These are phyloP conservation scores for Drosophila orosa DNA, from an alignment of 1,140 invertebrate genomes.

Conservation along the genomic window DNA sequence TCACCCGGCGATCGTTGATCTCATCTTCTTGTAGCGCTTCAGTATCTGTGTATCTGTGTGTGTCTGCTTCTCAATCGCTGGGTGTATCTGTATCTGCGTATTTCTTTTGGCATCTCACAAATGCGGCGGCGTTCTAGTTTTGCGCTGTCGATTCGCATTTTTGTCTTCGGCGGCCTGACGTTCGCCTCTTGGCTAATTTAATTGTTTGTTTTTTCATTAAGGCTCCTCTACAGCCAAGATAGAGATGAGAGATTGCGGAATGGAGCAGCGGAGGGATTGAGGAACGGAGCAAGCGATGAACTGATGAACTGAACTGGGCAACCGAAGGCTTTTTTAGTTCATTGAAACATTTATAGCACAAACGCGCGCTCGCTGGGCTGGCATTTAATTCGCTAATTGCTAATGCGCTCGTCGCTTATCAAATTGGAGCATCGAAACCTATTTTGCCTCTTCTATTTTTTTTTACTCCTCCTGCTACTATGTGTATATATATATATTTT, in stretches of 20 bases:
- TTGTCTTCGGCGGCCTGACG: conserved; percentile 48
- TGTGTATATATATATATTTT: conserved; percentile 23
- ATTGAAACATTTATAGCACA: conserved; percentile 79
- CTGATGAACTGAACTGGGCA: conserved; percentile 13
- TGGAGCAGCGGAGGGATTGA: conserved; percentile 12
- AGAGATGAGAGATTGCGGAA: conserved; percentile 28
- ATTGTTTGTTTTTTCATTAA: conserved; percentile 80
- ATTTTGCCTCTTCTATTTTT: conserved; percentile 45
- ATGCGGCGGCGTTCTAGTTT: conserved; percentile 77
- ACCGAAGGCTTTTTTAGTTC: conserved; percentile 69
- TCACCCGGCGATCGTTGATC: conserved; percentile 68
- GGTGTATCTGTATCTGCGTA: conserved; percentile 37
- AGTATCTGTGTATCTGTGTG: conserved; percentile 5
- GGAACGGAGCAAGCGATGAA: conserved; percentile 8
- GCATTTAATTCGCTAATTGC: conserved; percentile 81
- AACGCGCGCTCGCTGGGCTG: conserved; percentile 41
- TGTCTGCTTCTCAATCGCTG: background rate
- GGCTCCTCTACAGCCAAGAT: conserved; percentile 27
- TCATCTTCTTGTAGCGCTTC: conserved; percentile 38
- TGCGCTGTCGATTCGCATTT: conserved; percentile 67
- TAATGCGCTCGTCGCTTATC: conserved; percentile 75
- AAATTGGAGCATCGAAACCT: conserved; percentile 77
- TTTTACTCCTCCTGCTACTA: conserved; percentile 5
- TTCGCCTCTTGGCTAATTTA: conserved; percentile 78
- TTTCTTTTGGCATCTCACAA: conserved; percentile 73